These are phyloP conservation scores for Pangasius krempfi DNA, from an alignment of 2,797 vertebrate genomes.

Conservation along the genomic window DNA sequence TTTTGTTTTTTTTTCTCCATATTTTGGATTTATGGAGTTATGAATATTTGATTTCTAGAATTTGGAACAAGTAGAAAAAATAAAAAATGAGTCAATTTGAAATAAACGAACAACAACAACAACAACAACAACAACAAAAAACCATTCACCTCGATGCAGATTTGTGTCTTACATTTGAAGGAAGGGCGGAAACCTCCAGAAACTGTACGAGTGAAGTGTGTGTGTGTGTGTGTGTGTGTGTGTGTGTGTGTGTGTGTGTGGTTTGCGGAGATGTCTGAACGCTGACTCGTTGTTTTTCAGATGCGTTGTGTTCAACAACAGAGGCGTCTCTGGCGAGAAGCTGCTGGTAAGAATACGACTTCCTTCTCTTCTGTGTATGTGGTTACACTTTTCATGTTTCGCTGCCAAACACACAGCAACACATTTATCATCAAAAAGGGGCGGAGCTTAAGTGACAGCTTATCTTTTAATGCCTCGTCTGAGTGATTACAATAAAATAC, in stretches of 20 bases:
- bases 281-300: slow-evolving; percentile 72
- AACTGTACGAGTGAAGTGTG: slow-evolving; percentile 2
- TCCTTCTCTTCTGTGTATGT: background rate
- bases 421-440: background rate
- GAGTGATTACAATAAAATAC: background rate
- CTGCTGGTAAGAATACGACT: slow-evolving; percentile 84
- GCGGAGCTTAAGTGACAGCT: background rate
- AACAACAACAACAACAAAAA: no score
- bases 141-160: background rate
- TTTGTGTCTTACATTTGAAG: background rate
- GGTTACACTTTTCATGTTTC: background rate
- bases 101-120: background rate
- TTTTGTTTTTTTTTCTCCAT: background rate
- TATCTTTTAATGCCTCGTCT: background rate
- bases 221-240: slow-evolving; percentile 21
- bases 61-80: no score
- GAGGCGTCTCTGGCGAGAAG: slow-evolving; percentile 92
- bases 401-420: background rate
- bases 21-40: no score
- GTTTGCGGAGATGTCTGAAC: background rate
- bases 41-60: no score
- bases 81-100: no score
- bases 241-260: slow-evolving; percentile 35
- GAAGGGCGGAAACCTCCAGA: background rate
- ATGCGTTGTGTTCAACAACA: slow-evolving; percentile 95